These are phyloP conservation scores for Colletes latitarsis DNA, from an alignment of 1,140 invertebrate genomes.

Conservation along the genomic window DNA sequence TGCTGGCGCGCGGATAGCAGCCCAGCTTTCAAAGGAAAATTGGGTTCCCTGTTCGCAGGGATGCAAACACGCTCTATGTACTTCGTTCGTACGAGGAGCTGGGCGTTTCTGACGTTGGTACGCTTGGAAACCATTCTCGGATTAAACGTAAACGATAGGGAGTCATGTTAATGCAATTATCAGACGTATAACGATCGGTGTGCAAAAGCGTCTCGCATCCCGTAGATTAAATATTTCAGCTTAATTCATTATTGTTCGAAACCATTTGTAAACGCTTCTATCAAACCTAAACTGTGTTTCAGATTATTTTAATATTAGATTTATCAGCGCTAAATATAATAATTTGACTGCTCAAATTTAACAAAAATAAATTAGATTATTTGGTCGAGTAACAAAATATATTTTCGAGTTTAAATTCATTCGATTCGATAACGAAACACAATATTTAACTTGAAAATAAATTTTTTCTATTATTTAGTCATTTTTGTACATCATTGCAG, in stretches of 20 bases:
- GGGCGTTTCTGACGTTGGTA: neutral
- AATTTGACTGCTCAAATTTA: too few species aligned
- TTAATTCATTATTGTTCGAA: neutral
- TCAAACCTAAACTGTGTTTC: too few species aligned
- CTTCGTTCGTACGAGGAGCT: neutral
- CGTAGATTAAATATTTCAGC: neutral
- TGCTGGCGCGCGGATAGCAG: too few species aligned
- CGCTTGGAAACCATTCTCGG: neutral
- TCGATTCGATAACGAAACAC: too few species aligned
- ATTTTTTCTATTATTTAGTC: too few species aligned
- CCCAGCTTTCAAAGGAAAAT: slow-evolving; percentile 9
- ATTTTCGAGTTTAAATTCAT: too few species aligned
- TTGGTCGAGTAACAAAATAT: too few species aligned
- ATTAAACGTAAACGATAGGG: slow-evolving; percentile 12
- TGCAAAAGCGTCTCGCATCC: neutral
- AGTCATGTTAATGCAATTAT: slow-evolving; percentile 1
- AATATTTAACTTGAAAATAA: too few species aligned
- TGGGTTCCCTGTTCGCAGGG: neutral
- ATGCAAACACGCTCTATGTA: neutral
- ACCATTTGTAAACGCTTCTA: neutral
- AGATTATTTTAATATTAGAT: too few species aligned
- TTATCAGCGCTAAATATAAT: too few species aligned
- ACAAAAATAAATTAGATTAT: too few species aligned
- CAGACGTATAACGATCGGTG: neutral
- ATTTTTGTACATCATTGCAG: too few species aligned